These are phyloP conservation scores for Caenorhabditis tropicalis DNA, from an alignment of 1,140 invertebrate species.

Conservation along the genomic window DNA sequence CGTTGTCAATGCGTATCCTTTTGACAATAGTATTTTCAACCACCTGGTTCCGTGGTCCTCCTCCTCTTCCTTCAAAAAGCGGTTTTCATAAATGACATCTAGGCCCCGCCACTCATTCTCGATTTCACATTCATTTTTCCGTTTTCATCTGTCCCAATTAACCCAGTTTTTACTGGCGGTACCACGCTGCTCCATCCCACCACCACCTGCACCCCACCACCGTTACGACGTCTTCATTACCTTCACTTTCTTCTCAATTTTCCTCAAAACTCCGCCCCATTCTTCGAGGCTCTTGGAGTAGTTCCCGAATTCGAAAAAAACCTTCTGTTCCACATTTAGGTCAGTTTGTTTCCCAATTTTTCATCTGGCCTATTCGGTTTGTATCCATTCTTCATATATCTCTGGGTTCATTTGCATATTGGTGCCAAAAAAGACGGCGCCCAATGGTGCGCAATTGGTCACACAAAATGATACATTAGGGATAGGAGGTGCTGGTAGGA, in stretches of 20 bases:
- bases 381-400: not conserved
- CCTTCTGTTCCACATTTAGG: not conserved
- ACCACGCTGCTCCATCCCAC: constrained; percentile 5
- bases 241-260: not conserved
- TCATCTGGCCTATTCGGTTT: not conserved
- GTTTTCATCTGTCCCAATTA: constrained; percentile 10
- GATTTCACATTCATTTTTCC: constrained; percentile 28
- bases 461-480: constrained; percentile 37
- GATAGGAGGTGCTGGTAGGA: not conserved
- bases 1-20: constrained; percentile 5
- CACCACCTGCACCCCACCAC: constrained; percentile 18
- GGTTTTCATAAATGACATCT: not conserved
- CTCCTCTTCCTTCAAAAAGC: not conserved
- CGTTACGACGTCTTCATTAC: not conserved
- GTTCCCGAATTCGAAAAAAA: not conserved
- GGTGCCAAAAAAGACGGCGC: constrained; percentile 18
- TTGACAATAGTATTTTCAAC: constrained; percentile 40
- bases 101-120: not conserved
- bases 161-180: constrained; percentile 21
- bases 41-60: constrained; percentile 29
- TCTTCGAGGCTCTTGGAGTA: not conserved
- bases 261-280: not conserved
- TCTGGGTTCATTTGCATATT: constrained; percentile 24
- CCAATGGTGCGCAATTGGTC: constrained; percentile 37
- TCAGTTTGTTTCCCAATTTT: not conserved